Evolutionary conservation across 1,140 invertebrate species (phyloP).

Genomic region (Druon quercuslanigerum): DNA sequence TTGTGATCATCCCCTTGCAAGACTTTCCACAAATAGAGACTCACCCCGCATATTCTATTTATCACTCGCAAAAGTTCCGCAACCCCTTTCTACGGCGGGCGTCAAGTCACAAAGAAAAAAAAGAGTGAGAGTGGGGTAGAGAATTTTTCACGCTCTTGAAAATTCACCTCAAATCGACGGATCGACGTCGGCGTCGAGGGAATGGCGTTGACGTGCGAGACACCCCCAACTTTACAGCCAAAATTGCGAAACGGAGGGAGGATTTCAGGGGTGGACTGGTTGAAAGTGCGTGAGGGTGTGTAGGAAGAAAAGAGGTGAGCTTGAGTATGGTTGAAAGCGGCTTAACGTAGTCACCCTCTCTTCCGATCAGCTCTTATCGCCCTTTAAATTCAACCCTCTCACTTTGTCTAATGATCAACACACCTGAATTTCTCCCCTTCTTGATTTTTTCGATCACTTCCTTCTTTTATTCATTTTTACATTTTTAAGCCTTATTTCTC

Average conservation of each 20-base stretch:
- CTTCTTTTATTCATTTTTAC: neutral
- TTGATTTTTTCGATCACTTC: too few species aligned
- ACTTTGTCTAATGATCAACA: too few species aligned
- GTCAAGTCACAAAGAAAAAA: neutral
- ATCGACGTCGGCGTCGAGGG: neutral
- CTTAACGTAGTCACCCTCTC: neutral
- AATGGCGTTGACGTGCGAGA: neutral
- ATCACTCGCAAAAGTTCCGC: constrained; percentile 19
- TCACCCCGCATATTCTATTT: constrained; percentile 9
- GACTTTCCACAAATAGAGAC: constrained; percentile 23
- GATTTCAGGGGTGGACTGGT: neutral
- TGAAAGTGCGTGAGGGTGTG: neutral
- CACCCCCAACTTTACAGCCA: neutral
- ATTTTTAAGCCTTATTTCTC: neutral
- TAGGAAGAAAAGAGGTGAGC: neutral
- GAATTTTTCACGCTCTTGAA: constrained; percentile 21
- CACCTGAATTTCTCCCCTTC: too few species aligned
- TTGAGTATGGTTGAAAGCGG: constrained; percentile 1
- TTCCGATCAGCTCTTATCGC: too few species aligned
- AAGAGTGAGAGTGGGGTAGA: neutral
- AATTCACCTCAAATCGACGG: constrained; percentile 27
- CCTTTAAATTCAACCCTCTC: too few species aligned
- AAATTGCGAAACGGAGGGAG: constrained; percentile 11
- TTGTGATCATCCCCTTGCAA: constrained; percentile 10
- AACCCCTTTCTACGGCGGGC: neutral